phyloP scores from a whole-genome alignment of 1,140 invertebrate species.

The Lucilia cuprina region DNA sequence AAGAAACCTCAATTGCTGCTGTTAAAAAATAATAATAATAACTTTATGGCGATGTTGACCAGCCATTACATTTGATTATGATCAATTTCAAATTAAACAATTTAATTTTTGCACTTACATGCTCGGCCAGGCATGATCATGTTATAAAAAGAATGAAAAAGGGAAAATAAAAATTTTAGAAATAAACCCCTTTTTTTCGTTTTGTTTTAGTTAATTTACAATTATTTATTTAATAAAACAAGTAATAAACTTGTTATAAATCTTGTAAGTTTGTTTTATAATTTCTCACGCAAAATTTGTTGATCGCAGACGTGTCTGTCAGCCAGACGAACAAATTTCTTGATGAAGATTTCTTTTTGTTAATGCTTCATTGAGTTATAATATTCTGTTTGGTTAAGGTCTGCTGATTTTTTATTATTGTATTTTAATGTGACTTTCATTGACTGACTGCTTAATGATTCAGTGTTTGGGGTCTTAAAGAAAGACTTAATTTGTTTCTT shows the following conservation, averaged over 20 bases:
- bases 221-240: not conserved
- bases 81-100: slow-evolving; percentile 33
- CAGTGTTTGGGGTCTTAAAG: not conserved
- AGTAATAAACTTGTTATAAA: slow-evolving; percentile 19
- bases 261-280: slow-evolving; percentile 6
- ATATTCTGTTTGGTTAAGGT: slow-evolving; percentile 22
- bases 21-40: not conserved
- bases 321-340: not conserved
- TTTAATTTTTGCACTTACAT: slow-evolving; percentile 32
- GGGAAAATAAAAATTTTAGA: not conserved
- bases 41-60: not conserved
- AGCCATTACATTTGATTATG: slow-evolving; percentile 9
- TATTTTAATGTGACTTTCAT: not conserved
- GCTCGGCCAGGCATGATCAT: not conserved
- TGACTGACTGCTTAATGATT: not conserved
- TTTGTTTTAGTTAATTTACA: not conserved
- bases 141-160: not conserved
- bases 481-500: not conserved
- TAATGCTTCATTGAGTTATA: slow-evolving; percentile 20
- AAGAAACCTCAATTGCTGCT: not conserved
- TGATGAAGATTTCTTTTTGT: not conserved
- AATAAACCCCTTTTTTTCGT: not conserved
- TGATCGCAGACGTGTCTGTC: not conserved
- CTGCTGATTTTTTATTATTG: slow-evolving; percentile 19
- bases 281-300: slow-evolving; percentile 21